Percentiles rank a stretch among this genome's conserved stretches.
These are phyloP conservation scores for Coracopsis vasa DNA, from an alignment of 2,113 vertebrate genomes.

Conservation along the genomic window DNA sequence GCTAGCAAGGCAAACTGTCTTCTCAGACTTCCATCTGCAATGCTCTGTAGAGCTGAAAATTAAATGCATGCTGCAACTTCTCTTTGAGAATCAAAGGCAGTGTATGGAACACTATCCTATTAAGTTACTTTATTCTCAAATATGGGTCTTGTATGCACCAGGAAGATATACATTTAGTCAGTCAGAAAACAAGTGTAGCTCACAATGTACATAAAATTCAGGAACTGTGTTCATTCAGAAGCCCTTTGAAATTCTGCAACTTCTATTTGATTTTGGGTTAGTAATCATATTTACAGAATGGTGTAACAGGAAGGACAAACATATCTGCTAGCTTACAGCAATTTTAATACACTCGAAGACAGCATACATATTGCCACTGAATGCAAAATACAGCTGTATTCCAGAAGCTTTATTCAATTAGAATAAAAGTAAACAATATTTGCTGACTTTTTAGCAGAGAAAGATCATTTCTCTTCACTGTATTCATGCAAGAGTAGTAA, in stretches of 20 bases:
- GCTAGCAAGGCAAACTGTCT: not conserved
- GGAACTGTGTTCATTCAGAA: not conserved
- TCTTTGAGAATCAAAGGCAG: not conserved
- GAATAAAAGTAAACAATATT: not conserved
- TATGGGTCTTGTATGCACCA: not conserved
- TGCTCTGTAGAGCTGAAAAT: not conserved
- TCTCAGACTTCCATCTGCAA: not conserved
- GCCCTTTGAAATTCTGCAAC: not conserved
- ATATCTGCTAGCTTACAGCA: not conserved
- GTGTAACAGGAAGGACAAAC: not conserved
- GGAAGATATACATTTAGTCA: not conserved
- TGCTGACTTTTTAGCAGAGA: not conserved
- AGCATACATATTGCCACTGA: not conserved
- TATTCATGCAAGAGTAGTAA: not conserved
- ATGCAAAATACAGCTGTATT: not conserved
- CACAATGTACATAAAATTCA: not conserved
- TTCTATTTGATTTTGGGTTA: not conserved
- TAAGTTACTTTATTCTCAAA: not conserved
- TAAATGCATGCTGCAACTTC: not conserved
- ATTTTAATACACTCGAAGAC: not conserved
- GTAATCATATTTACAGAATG: constrained; percentile 19
- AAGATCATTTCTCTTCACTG: not conserved
- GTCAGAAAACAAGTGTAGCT: not conserved
- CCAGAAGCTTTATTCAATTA: not conserved
- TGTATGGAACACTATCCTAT: not conserved